Conservation (phyloP, 2,888 invertebrate species). For the Ditula angustiorana region DNA sequence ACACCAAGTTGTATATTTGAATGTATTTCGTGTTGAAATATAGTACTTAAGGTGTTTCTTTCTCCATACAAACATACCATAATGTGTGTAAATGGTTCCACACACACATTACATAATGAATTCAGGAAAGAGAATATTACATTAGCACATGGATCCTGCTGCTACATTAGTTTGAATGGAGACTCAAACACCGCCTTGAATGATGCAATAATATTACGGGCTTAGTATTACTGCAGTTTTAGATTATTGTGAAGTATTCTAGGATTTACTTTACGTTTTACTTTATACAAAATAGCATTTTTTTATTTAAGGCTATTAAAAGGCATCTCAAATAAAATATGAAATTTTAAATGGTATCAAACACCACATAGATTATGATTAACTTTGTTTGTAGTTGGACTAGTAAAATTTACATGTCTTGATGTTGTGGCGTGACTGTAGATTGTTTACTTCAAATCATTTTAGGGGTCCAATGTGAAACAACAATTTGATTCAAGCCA, state of each 20-base stretch:
- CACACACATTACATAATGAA: neutral
- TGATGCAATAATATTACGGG: constrained; percentile 61
- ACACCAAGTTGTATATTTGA: constrained; percentile 64
- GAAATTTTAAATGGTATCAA: constrained; percentile 28
- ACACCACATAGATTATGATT: constrained; percentile 20
- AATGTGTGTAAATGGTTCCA: neutral
- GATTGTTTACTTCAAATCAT: constrained; percentile 48
- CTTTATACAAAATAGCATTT: constrained; percentile 61
- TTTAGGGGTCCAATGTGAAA: constrained; percentile 46
- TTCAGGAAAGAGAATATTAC: neutral
- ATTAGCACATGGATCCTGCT: neutral
- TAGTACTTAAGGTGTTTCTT: constrained; percentile 30
- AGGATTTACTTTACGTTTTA: constrained; percentile 57
- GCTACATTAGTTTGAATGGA: neutral
- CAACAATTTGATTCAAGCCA: constrained; percentile 31
- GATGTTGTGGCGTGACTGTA: constrained; percentile 71
- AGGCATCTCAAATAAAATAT: constrained; percentile 27
- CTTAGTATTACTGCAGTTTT: constrained; percentile 62
- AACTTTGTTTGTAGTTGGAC: constrained; percentile 31
- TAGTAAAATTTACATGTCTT: constrained; percentile 61
- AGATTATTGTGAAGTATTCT: constrained; percentile 50
- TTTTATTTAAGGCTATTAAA: constrained; percentile 42
- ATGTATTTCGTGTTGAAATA: constrained; percentile 53
- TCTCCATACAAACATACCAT: constrained; percentile 9
- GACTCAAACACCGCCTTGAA: constrained; percentile 59